Base-by-base conservation (phyloP, 2,113 vertebrate genomes). In the Holacanthus passer region DNA sequence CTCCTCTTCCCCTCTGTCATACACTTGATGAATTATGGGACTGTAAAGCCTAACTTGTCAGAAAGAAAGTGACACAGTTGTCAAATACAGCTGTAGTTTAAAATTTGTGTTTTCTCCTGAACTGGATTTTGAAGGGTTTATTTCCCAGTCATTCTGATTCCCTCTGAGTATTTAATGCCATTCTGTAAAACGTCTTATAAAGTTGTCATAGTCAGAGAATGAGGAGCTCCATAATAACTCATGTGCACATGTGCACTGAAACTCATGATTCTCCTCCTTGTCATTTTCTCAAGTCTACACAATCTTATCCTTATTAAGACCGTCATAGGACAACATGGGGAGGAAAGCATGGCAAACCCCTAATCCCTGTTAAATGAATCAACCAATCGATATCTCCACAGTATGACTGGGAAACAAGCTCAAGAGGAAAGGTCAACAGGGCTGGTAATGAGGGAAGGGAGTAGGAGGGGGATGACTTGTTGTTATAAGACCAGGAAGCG, bases 331-430 rank as follows among this genome's bases (percentile, higher is more conserved):
- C 56, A 74, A 76, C 79, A 62, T 67, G 70, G 43, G 63, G 77
- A 68, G 81, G 63, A 62, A 77, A 69, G 80, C 55, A 41, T 43
- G 24, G 73, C 77, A 74, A 84, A 84, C 64, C 70, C 43, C 41
- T 92, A 87, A 91, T 91, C 90, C 85, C 81, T 80, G 75, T 77
- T 87, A 91, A 91, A 87, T 86, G 88, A 91, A 92, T 85, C 77
- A 81, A 68, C 71, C 67, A 72, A 91, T 93, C 87, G 47, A 94
- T 93, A 65, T 82, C 87, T 80, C 78, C 89, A 82, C 87, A 86
- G 89, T 85, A 85, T 19, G 68, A 80, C 83, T 90, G 79, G 85
- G 88, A 90, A 90, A 90, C 68, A 20, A 83, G 79, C 88, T 77
- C 41, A 2, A 4, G 37, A 63, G 24, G 83, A 92, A 93, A 94